Percentiles rank a stretch among this genome's conserved stretches.
These are phyloP conservation scores for Drosophila seguyi DNA, from an alignment of 1,140 invertebrate genomes.

Conservation along the genomic window DNA sequence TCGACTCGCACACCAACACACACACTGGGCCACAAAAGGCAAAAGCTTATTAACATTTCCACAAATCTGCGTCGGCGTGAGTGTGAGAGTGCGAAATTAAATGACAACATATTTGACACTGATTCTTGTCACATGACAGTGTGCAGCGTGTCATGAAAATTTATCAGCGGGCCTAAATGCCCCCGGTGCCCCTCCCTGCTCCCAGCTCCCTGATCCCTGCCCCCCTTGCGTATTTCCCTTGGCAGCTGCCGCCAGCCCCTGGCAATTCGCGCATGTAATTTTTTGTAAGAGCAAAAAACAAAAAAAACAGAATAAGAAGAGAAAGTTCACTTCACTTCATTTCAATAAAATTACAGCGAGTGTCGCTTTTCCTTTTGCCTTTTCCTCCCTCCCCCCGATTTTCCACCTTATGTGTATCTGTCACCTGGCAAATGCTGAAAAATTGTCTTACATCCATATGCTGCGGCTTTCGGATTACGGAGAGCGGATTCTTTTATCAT, in stretches of 20 bases:
- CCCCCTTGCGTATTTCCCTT: background rate
- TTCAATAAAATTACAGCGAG: slow-evolving; percentile 66
- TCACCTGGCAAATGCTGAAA: slow-evolving; percentile 52
- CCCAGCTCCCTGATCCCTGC: background rate
- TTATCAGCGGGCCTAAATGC: slow-evolving; percentile 77
- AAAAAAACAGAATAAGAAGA: background rate
- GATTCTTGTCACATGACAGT: slow-evolving; percentile 80
- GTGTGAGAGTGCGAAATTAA: slow-evolving; percentile 78
- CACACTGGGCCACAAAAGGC: slow-evolving; percentile 41
- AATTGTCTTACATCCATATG: slow-evolving; percentile 39
- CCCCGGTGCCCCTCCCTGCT: background rate
- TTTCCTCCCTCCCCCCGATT: background rate
- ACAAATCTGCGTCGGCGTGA: slow-evolving; percentile 68
- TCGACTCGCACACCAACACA: slow-evolving; percentile 2
- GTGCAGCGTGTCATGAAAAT: slow-evolving; percentile 74
- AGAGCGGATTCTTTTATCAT: slow-evolving; percentile 15
- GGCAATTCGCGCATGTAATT: slow-evolving; percentile 66
- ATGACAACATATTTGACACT: slow-evolving; percentile 84
- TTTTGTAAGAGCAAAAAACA: slow-evolving; percentile 34
- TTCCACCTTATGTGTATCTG: slow-evolving; percentile 19
- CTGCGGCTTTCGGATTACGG: slow-evolving; percentile 28
- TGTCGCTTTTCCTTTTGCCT: slow-evolving; percentile 1
- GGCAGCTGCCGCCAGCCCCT: slow-evolving; percentile 18
- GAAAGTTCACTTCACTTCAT: slow-evolving; percentile 52
- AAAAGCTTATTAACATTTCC: slow-evolving; percentile 79